These are phyloP conservation scores for Tiliacea aurago DNA, from an alignment of 2,888 invertebrate species.

Conservation along the genomic window DNA sequence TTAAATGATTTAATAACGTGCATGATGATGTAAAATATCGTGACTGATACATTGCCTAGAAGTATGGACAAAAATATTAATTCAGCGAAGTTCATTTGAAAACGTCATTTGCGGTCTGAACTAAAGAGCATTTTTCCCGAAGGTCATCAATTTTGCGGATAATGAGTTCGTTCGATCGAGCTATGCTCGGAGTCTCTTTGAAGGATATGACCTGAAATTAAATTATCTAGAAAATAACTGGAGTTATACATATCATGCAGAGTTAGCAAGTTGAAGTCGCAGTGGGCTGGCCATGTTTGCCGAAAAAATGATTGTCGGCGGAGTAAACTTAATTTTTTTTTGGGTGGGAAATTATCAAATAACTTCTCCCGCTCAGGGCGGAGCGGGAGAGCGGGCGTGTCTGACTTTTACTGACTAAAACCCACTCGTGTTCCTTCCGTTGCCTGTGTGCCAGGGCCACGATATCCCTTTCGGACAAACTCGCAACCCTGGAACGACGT, in stretches of 20 bases:
- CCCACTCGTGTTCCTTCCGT: no score
- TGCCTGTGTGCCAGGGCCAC: no score
- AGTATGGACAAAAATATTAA: not conserved
- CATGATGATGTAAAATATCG: not conserved
- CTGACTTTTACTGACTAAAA: no score
- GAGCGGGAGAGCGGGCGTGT: no score
- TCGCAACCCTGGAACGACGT: no score
- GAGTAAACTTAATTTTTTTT: no score
- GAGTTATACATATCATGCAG: not conserved
- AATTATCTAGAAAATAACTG: not conserved
- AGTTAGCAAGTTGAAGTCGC: not conserved
- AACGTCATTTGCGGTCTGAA: not conserved
- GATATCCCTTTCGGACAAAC: no score
- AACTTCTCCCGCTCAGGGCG: no score
- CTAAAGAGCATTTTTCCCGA: not conserved
- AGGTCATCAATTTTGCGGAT: not conserved
- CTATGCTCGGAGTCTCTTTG: not conserved
- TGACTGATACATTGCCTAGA: not conserved
- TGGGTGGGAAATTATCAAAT: no score
- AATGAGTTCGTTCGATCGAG: not conserved
- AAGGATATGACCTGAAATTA: not conserved
- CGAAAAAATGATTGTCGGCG: not conserved
- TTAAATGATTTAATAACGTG: not conserved
- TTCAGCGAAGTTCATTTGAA: not conserved
- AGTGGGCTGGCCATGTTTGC: not conserved